Evolutionary conservation across 2,797 vertebrate species (phyloP).

Genomic region (Parambassis ranga): DNA sequence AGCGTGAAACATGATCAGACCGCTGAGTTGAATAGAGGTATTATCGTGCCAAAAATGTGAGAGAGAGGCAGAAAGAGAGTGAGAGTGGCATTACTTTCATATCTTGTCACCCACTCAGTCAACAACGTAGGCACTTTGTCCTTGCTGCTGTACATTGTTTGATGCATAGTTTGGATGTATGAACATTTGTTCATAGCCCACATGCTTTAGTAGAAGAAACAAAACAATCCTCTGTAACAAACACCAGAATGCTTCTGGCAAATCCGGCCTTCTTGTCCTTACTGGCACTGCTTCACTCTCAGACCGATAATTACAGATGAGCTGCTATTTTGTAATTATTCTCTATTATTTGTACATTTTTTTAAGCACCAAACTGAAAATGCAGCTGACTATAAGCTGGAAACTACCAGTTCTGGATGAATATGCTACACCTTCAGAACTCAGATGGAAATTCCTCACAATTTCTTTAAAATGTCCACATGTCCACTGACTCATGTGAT

Average conservation of each 20-base stretch:
- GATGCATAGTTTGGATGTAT: constrained; percentile 49
- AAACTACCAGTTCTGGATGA: too few species aligned
- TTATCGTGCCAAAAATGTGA: constrained; percentile 57
- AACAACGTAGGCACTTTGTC: constrained; percentile 50
- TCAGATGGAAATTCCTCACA: too few species aligned
- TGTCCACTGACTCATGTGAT: too few species aligned
- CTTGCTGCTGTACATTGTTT: constrained; percentile 17
- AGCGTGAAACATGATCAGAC: constrained; percentile 72
- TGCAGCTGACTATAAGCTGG: constrained; percentile 25
- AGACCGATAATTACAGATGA: background rate
- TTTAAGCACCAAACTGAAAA: constrained; percentile 5
- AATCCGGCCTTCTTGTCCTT: background rate
- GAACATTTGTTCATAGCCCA: constrained; percentile 50
- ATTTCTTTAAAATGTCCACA: too few species aligned
- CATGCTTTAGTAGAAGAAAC: constrained; percentile 4
- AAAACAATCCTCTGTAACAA: constrained; percentile 27
- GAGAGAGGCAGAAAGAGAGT: constrained; percentile 26
- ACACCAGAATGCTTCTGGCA: background rate
- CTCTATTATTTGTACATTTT: background rate
- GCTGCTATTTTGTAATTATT: background rate
- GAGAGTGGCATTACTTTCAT: constrained; percentile 65
- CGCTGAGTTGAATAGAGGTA: constrained; percentile 54
- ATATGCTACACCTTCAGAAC: too few species aligned
- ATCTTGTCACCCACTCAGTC: constrained; percentile 65
- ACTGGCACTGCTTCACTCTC: background rate